Base-by-base conservation (phyloP, 2,888 invertebrate genomes). In the Drosophila rellima region DNA sequence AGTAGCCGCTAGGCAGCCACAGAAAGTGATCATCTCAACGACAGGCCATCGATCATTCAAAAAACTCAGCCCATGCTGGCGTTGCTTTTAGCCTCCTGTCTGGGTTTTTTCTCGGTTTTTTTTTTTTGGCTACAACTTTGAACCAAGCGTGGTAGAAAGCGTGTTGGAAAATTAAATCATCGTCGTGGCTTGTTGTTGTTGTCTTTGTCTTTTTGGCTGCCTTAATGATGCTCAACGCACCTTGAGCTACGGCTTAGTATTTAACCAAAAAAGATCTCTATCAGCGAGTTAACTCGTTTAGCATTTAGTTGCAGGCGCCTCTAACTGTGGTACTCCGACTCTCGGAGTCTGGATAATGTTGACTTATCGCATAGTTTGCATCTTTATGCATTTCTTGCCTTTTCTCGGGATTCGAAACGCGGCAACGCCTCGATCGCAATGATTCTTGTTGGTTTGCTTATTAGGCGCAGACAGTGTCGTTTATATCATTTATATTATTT, bases 231-330 rank as follows among this genome's bases (percentile, higher is more conserved):
- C 68, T 60, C 73, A 78, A 80, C 87, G 87, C 87, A 89, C 87
- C 87, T 87, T 81, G 70, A 79, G 74, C 74, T 47, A 57, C 74
- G 60, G 85, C 87, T 84, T 82, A 87, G 76, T 76, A 76, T 76
- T 78, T 80, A 69, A 68, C 82, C 64, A 74, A 82, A 26, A 26
- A 71, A 89, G 90, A 90, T 90, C 87, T 87, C 87, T 91, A 91
- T 90, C 90, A 78, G 82, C 80, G 85, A 89, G 82, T 90, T 90
- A 91, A 91, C 90, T 90, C 89, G 90, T 89, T 90, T 90, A 88
- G 85, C 86, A 88, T 90, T 90, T 91, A 88, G 91, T 90, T 85
- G 77, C 82, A 89, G 90, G 91, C 90, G 90, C 90, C 91, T 90
- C 91, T 90, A 80, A 70, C 33, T 51, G 55, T 51, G 55, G 15